A percentile compares a stretch with the other conserved stretches of the same genome.
These are phyloP conservation scores for Actinopyga echinites DNA, from an alignment of 53 echinoderm and acorn worm genomes.

Conservation along the genomic window DNA sequence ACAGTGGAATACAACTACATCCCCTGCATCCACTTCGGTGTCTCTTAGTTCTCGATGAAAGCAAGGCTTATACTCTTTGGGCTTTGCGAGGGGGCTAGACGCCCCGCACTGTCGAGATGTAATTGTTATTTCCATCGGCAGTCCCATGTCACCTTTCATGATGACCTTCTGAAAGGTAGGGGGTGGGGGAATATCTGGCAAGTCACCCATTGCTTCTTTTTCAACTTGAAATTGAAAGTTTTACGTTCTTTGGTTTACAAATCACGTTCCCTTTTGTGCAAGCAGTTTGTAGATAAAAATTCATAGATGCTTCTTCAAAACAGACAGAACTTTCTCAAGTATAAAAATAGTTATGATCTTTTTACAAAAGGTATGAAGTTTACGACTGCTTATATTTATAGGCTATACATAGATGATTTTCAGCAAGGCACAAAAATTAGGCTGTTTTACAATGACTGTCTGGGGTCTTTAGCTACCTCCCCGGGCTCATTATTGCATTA, in stretches of 20 bases:
- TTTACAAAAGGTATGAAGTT: no score
- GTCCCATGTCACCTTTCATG: conserved; percentile 58
- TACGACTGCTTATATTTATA: no score
- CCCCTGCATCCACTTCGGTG: conserved; percentile 86
- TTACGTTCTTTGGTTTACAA: background rate
- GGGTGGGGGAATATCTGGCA: conserved; percentile 67
- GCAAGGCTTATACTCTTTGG: conserved; percentile 72
- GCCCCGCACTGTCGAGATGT: conserved; percentile 57
- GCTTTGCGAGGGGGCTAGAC: conserved; percentile 51
- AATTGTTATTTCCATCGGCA: conserved; percentile 79
- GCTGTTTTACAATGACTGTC: conserved; percentile 22
- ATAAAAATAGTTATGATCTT: no score
- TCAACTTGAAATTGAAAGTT: background rate
- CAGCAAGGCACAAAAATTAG: conserved; percentile 5
- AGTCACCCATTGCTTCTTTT: conserved; percentile 55
- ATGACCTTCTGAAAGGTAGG: conserved; percentile 58
- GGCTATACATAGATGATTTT: conserved; percentile 3
- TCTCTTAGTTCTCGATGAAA: conserved; percentile 84
- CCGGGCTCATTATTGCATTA: no score
- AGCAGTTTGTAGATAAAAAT: background rate
- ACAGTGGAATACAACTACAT: conserved; percentile 85
- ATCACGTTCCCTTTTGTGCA: background rate
- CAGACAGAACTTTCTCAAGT: no score
- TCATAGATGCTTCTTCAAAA: no score
- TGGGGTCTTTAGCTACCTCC: conserved; percentile 10